Evolutionary conservation across 2,888 invertebrate genomes (phyloP).

Genomic region (Callimorpha dominula): DNA sequence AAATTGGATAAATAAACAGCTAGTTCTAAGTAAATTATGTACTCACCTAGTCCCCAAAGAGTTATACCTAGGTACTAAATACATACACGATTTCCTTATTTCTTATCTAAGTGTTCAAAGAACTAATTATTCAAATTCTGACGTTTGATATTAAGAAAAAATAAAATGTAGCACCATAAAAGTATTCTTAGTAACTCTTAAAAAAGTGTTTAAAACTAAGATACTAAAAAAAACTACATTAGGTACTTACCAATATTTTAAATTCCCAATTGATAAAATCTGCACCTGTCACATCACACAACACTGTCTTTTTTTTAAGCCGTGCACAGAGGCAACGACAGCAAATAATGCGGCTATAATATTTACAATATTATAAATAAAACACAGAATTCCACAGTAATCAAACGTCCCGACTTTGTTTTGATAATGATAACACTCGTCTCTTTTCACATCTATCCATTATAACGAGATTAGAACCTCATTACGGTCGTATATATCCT

Average conservation of each 20-base stretch:
- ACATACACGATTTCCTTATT: too few relatives aligned
- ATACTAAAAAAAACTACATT: not conserved
- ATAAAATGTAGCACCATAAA: too few relatives aligned
- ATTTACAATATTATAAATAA: constrained; percentile 46
- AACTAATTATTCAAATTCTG: too few relatives aligned
- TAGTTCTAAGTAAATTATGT: too few relatives aligned
- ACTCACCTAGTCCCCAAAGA: too few relatives aligned
- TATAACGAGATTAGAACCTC: constrained; percentile 33
- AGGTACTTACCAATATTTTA: constrained; percentile 37
- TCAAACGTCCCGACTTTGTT: constrained; percentile 48
- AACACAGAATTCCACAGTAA: constrained; percentile 51
- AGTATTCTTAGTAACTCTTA: not conserved
- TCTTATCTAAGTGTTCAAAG: too few relatives aligned
- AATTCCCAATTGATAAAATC: constrained; percentile 43
- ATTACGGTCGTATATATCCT: constrained; percentile 33
- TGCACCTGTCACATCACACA: constrained; percentile 41
- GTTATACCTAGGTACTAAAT: too few relatives aligned
- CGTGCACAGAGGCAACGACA: constrained; percentile 33
- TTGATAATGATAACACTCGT: constrained; percentile 32
- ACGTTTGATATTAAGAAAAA: too few relatives aligned
- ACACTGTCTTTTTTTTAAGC: constrained; percentile 41
- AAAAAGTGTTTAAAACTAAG: not conserved
- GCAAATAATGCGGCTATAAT: constrained; percentile 28
- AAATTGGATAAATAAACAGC: too few relatives aligned
- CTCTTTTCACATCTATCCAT: constrained; percentile 40